Evolutionary conservation across 2,797 vertebrate species (phyloP).

Genomic region (Megaceryle alcyon): DNA sequence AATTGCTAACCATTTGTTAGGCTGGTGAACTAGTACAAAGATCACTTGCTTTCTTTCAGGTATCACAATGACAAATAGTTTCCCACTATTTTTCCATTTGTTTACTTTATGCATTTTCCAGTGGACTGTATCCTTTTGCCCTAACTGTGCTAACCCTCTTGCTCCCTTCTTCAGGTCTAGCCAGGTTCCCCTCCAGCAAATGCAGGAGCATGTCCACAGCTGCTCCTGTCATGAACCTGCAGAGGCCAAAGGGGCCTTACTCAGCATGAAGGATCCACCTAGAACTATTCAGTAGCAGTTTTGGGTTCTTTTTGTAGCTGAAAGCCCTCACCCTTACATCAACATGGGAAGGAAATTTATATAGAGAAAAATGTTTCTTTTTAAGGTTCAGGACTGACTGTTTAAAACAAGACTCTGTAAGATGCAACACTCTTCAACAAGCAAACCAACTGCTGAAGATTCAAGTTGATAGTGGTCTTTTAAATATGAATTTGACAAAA

Average conservation of each 20-base stretch:
- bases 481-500: background rate
- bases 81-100: background rate
- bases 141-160: background rate
- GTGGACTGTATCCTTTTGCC: background rate
- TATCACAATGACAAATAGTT: background rate
- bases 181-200: background rate
- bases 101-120: background rate
- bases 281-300: background rate
- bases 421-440: background rate
- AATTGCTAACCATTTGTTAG: background rate
- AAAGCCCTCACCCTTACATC: background rate
- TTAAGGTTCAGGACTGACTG: background rate
- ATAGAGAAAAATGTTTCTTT: background rate
- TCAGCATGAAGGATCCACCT: background rate
- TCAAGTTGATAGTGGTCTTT: background rate
- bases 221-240: background rate
- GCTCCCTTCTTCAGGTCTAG: background rate
- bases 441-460: background rate
- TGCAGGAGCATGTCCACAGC: background rate
- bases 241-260: background rate
- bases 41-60: background rate
- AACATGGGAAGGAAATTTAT: background rate
- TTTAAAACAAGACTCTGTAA: background rate
- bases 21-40: background rate
- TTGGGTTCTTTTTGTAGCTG: background rate